Conservation (phyloP, 2,113 vertebrate genomes). For the Ramphastos sulfuratus region DNA sequence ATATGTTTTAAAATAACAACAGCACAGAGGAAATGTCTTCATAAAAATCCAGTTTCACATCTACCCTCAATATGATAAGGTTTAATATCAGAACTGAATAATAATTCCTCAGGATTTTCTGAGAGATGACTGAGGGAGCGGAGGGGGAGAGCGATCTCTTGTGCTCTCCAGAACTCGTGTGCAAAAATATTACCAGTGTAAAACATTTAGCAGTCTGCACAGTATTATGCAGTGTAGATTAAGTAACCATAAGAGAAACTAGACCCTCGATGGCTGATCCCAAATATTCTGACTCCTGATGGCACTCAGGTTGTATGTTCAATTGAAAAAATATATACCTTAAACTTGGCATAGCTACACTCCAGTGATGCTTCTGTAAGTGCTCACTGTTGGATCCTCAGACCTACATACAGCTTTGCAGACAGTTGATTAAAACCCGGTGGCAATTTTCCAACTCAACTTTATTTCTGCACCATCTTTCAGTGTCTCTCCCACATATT, state of each 20-base stretch:
- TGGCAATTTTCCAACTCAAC: neutral
- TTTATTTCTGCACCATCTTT: neutral
- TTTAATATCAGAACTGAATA: constrained; percentile 32
- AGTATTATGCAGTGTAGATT: neutral
- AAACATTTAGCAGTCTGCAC: neutral
- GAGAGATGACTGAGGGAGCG: neutral
- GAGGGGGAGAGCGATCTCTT: neutral
- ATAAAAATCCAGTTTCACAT: constrained; percentile 48
- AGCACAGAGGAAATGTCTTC: constrained; percentile 15
- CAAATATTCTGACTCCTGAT: neutral
- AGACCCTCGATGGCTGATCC: constrained; percentile 1
- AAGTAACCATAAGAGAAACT: constrained; percentile 19
- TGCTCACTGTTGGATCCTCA: neutral
- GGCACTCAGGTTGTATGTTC: neutral
- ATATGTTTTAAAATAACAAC: constrained; percentile 54
- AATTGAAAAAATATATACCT: neutral
- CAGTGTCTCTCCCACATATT: neutral
- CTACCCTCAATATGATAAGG: constrained; percentile 14
- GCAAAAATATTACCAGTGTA: too few relatives aligned
- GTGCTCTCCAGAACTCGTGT: neutral
- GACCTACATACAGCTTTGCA: neutral
- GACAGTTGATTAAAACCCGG: neutral
- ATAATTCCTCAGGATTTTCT: constrained; percentile 31
- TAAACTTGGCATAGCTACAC: neutral
- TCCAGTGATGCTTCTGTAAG: neutral